phyloP scores from a whole-genome alignment of 1,140 invertebrate species.

The Diprion similis region DNA sequence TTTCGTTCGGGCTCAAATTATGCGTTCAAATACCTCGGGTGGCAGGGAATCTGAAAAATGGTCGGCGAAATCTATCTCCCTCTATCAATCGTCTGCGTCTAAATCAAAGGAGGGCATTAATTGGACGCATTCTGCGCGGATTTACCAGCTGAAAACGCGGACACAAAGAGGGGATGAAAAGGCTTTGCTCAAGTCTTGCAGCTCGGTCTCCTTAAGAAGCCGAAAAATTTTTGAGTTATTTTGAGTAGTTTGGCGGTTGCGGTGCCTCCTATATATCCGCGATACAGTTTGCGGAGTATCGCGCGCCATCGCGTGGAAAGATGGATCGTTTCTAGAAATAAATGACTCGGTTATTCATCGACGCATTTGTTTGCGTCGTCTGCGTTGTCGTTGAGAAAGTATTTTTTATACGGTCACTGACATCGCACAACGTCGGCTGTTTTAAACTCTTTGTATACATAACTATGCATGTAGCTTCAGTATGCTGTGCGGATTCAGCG shows the following conservation, averaged over 20 bases:
- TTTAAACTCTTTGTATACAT: neutral
- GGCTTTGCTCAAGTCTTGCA: neutral
- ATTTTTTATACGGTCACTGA: conserved; percentile 21
- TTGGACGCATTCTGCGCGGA: conserved; percentile 36
- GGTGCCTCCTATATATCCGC: conserved; percentile 25
- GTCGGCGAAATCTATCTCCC: conserved; percentile 25
- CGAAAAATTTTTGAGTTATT: conserved; percentile 46
- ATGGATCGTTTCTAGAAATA: conserved; percentile 60
- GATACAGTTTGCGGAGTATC: neutral
- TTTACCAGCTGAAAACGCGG: neutral
- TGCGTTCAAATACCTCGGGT: conserved; percentile 4
- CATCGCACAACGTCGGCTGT: conserved; percentile 16
- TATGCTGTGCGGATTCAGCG: neutral
- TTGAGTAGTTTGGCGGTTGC: conserved; percentile 39
- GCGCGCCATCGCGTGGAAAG: conserved; percentile 38
- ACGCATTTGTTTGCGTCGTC: conserved; percentile 58
- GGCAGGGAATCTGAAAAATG: conserved; percentile 17
- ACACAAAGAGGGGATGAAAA: neutral
- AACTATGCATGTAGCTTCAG: too few relatives aligned
- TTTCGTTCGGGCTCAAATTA: neutral
- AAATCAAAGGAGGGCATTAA: conserved; percentile 41
- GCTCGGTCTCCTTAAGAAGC: conserved; percentile 31
- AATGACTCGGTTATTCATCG: conserved; percentile 62
- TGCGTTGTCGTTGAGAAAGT: conserved; percentile 34
- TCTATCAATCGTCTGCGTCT: conserved; percentile 19